Evolutionary conservation across 1,140 invertebrate genomes (phyloP).

Genomic region (Leptinotarsa lineolata): DNA sequence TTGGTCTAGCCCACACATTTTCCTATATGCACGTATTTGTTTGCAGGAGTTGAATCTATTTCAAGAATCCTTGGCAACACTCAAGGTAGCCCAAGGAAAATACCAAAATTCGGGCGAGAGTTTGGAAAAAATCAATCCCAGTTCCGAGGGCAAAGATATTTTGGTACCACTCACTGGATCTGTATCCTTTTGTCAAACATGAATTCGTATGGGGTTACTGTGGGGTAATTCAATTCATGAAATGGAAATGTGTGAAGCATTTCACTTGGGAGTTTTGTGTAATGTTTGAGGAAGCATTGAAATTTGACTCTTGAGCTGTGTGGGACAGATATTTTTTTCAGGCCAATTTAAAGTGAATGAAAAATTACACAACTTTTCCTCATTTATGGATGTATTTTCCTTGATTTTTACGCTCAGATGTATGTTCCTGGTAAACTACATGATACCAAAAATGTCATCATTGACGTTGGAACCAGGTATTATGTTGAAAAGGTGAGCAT

Average conservation of each 20-base stretch:
- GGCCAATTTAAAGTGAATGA: background rate
- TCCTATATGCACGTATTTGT: background rate
- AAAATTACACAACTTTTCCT: background rate
- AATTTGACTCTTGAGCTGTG: too few species aligned
- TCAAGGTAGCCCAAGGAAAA: conserved; percentile 89
- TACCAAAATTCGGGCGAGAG: conserved; percentile 86
- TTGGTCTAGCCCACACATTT: too few species aligned
- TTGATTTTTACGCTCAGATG: conserved; percentile 65
- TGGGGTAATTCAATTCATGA: too few species aligned
- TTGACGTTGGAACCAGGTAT: conserved; percentile 95
- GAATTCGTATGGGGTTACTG: too few species aligned
- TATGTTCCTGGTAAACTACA: conserved; percentile 87
- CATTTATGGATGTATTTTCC: conserved; percentile 27
- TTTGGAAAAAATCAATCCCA: conserved; percentile 77
- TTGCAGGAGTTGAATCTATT: conserved; percentile 83
- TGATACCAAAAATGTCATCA: conserved; percentile 81
- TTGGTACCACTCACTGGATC: conserved; percentile 90
- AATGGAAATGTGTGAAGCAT: too few species aligned
- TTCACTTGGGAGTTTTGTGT: too few species aligned
- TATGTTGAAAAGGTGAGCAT: conserved; percentile 82
- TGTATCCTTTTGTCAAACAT: conserved; percentile 59
- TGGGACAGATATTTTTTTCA: too few species aligned
- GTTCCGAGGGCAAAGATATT: conserved; percentile 78
- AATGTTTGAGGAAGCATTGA: too few species aligned
- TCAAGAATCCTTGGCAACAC: conserved; percentile 83